phyloP scores from a whole-genome alignment of 2,113 vertebrate genomes.

The Hystrix brachyura region DNA sequence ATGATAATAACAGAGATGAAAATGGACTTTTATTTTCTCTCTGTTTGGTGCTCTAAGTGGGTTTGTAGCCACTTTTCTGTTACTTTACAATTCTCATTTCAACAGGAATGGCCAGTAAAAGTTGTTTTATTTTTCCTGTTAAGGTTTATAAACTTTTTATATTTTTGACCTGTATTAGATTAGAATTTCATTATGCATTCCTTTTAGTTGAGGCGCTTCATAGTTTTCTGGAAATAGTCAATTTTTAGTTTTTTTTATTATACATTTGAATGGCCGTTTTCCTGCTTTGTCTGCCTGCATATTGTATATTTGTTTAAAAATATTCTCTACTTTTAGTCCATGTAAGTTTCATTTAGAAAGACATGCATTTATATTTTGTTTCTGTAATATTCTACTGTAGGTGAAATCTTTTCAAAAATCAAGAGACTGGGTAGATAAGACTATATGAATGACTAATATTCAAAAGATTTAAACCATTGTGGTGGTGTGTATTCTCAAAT shows the following conservation, averaged over 20 bases:
- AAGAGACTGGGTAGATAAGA: constrained; percentile 90
- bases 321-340: constrained; percentile 92
- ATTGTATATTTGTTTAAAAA: constrained; percentile 93
- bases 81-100: constrained; percentile 93
- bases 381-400: constrained; percentile 93
- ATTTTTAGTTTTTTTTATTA: constrained; percentile 90
- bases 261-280: constrained; percentile 90
- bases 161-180: constrained; percentile 93
- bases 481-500: constrained; percentile 84
- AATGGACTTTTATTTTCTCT: constrained; percentile 91
- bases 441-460: constrained; percentile 83
- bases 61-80: constrained; percentile 92
- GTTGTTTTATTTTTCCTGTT: constrained; percentile 91
- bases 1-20: constrained; percentile 91
- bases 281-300: constrained; percentile 93
- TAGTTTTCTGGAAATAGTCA: constrained; percentile 91
- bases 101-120: constrained; percentile 95
- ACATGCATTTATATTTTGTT: constrained; percentile 91
- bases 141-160: constrained; percentile 93
- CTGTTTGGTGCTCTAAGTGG: constrained; percentile 94
- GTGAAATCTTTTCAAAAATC: constrained; percentile 89
- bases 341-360: constrained; percentile 91
- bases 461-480: constrained; percentile 86
- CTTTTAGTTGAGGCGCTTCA: constrained; percentile 94
- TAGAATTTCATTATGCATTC: constrained; percentile 96